phyloP scores from a whole-genome alignment of 2,888 invertebrate species.

The Parnassius orleans region DNA sequence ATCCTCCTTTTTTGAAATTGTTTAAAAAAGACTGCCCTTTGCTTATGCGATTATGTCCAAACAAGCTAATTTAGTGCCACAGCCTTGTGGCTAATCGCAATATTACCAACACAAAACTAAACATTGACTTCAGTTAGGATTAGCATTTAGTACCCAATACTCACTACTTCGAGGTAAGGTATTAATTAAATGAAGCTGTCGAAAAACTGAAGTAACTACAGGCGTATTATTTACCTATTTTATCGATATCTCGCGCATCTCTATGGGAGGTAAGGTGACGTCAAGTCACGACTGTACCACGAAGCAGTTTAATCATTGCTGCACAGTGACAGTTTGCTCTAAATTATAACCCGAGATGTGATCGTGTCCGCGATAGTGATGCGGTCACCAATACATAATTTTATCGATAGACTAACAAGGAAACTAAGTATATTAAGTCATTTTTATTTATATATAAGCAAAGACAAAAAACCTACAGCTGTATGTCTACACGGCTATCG shows the following conservation, averaged over 20 bases:
- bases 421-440: slow-evolving; percentile 24
- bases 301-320: slow-evolving; percentile 58
- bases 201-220: slow-evolving; percentile 1
- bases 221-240: slow-evolving; percentile 24
- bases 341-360: slow-evolving; percentile 43
- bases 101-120: no score
- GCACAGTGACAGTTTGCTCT: slow-evolving; percentile 54
- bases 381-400: slow-evolving; percentile 24
- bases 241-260: slow-evolving; percentile 36
- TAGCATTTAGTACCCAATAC: no score
- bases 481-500: slow-evolving; percentile 5
- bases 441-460: slow-evolving; percentile 25
- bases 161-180: neutral
- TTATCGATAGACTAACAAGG: slow-evolving; percentile 24
- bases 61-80: no score
- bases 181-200: neutral
- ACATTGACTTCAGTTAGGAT: no score
- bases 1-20: no score
- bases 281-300: slow-evolving; percentile 59
- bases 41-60: no score
- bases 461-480: slow-evolving; percentile 17
- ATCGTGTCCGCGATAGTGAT: slow-evolving; percentile 38
- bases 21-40: no score
- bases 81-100: no score
- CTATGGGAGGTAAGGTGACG: slow-evolving; percentile 44